Evolutionary conservation across 2,797 vertebrate genomes (phyloP).

Genomic region (Mormyrus hasselquistii): DNA sequence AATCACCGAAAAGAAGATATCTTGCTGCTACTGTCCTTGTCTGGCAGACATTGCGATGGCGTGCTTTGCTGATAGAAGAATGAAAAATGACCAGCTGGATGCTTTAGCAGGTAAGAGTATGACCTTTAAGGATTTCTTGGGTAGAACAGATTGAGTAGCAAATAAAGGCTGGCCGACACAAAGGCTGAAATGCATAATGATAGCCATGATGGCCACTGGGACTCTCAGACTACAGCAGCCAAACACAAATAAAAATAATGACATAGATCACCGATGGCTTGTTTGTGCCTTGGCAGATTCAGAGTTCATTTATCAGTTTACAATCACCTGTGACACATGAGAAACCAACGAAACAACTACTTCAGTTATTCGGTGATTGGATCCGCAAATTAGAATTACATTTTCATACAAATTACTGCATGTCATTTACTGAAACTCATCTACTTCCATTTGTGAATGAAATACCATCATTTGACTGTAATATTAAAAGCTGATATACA

Average conservation of each 20-base stretch:
- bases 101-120: not conserved
- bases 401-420: not conserved
- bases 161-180: not conserved
- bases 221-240: not conserved
- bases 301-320: constrained; percentile 1
- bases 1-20: not conserved
- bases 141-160: not conserved
- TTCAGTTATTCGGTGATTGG: constrained; percentile 14
- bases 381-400: constrained; percentile 14
- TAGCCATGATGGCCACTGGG: too few relatives aligned
- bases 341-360: not conserved
- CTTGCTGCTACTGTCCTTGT: not conserved
- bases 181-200: not conserved
- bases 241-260: constrained; percentile 19
- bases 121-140: not conserved
- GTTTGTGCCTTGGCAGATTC: not conserved
- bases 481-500: not conserved
- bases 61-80: not conserved
- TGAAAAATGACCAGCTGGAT: not conserved
- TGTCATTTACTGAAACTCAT: not conserved
- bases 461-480: not conserved
- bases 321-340: not conserved
- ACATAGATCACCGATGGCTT: not conserved
- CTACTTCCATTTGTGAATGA: constrained; percentile 8
- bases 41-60: not conserved